phyloP scores from a whole-genome alignment of 1,140 invertebrate genomes.

The Cecropterus lyciades region DNA sequence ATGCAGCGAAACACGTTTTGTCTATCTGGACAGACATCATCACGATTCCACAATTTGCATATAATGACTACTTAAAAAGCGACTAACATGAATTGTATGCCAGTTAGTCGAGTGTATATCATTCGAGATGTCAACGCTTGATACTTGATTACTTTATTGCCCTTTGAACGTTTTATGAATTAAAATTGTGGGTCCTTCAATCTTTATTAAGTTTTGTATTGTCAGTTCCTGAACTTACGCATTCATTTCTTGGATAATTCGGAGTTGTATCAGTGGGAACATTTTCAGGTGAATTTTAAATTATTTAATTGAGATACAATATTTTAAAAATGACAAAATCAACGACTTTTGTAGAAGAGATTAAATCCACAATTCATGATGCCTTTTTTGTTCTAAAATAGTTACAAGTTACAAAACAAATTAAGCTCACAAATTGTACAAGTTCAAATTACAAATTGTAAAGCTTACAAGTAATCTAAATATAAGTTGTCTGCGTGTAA shows the following conservation, averaged over 20 bases:
- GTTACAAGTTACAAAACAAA: too few relatives aligned
- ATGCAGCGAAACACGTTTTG: slow-evolving; percentile 44
- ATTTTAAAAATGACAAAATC: too few relatives aligned
- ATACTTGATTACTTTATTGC: slow-evolving; percentile 66
- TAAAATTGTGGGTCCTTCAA: slow-evolving; percentile 37
- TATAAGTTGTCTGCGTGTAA: too few relatives aligned
- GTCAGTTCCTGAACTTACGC: slow-evolving; percentile 7
- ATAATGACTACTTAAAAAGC: slow-evolving; percentile 75
- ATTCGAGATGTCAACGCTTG: slow-evolving; percentile 60
- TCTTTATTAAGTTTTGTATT: slow-evolving; percentile 30
- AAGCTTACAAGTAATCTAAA: too few relatives aligned
- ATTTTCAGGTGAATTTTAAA: too few relatives aligned
- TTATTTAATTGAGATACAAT: too few relatives aligned
- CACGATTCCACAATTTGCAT: slow-evolving; percentile 68
- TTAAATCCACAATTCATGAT: too few relatives aligned
- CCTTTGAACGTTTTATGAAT: slow-evolving; percentile 45
- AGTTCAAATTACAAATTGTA: too few relatives aligned
- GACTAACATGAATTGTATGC: slow-evolving; percentile 58
- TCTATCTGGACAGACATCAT: slow-evolving; percentile 61
- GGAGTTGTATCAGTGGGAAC: not conserved
- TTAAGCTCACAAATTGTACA: too few relatives aligned
- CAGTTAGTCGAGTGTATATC: slow-evolving; percentile 54
- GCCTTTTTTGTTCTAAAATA: too few relatives aligned
- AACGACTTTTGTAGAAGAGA: too few relatives aligned
- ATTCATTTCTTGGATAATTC: not conserved